phyloP scores from a whole-genome alignment of 1,140 invertebrate species.

The Macrobrachium nipponense region DNA sequence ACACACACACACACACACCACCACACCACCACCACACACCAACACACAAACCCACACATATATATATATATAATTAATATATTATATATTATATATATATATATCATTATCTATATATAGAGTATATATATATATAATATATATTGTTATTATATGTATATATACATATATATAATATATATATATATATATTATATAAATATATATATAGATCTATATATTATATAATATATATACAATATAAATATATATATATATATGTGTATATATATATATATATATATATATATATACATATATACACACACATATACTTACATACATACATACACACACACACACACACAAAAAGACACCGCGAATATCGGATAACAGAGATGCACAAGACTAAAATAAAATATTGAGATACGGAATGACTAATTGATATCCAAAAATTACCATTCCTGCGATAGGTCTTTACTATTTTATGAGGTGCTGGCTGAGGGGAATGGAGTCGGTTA shows the following conservation, averaged over 20 bases:
- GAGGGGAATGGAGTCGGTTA: no score
- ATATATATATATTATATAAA: not conserved
- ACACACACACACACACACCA: no score
- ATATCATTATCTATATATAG: not conserved
- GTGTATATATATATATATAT: not conserved
- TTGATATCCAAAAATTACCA: no score
- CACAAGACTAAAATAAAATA: not conserved
- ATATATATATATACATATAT: not conserved
- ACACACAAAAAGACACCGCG: no score
- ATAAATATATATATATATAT: not conserved
- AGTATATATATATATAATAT: constrained; percentile 28
- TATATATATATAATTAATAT: not conserved
- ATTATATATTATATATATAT: not conserved
- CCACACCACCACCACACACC: no score
- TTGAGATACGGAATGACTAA: no score
- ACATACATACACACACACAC: not conserved
- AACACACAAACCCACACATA: no score
- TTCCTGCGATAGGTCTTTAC: no score
- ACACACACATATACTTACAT: not conserved
- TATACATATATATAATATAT: not conserved
- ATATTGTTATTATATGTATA: not conserved
- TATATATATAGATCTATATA: not conserved
- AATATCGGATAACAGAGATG: no score
- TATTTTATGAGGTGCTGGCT: no score
- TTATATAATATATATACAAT: constrained; percentile 28